Base-by-base conservation (phyloP, 2,113 vertebrate species). In the Formicarius rufipectus region DNA sequence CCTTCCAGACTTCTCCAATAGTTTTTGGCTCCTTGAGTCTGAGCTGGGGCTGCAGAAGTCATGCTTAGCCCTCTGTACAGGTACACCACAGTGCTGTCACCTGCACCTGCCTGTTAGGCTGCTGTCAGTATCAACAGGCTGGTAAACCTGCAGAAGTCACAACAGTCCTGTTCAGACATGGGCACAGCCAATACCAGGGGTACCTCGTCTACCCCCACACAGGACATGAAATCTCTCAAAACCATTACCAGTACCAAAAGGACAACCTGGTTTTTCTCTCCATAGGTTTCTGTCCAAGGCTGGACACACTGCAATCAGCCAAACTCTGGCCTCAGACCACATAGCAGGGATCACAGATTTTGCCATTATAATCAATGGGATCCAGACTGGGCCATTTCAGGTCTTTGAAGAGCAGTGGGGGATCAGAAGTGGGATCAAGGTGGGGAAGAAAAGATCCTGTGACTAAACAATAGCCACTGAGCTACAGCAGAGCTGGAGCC, bases 1-100 rank as follows among this genome's bases (percentile, higher is more conserved):
- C 12, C 37, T 35, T 78, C 21, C 75, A 79, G 12, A 9, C 7
- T 20, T 66, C 23, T 30, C 33, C 45, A 21, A 1, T 0, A 2
- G 13, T 42, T 66, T 59, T 20, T 33, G 47, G 33, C 28, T 58
- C 23, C 44, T 24, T 14, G 11, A 22, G 20, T 14, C 23, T 47
- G 75, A 75, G 71, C 52, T 45, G 71, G 25, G 42, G 52, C 82
- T 79, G 58, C 85, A 68, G 56, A 49, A 84, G 24, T 20, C 2
- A 6, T 2, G 13, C 42, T 74, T 6, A 58, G 55, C 58, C 11
- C 45, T 40, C 31, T 59, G 53, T 74, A 67, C 37, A 75, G 60
- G 47, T 8, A 9, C 42, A 40, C 35, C 42, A 30, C 3, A 39
- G 49, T 20, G n/a, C 55, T 77, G 24, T 35, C 89, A 39, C 12